phyloP scores from a whole-genome alignment of 1,140 invertebrate species.

The Leptinotarsa texana region DNA sequence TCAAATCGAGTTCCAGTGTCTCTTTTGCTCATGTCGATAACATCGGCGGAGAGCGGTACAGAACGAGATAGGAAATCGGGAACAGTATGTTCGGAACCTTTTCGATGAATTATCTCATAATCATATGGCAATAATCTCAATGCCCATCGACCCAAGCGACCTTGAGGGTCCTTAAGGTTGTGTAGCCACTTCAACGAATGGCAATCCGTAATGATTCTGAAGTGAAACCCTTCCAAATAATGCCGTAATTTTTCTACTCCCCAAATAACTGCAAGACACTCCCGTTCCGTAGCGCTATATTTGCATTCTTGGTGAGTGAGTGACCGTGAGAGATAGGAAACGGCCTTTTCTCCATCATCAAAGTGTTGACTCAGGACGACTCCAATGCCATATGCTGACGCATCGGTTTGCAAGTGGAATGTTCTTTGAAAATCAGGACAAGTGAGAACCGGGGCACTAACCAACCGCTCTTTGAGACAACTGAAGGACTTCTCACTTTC shows the following conservation, averaged over 20 bases:
- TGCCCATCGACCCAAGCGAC: conserved; percentile 56
- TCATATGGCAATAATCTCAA: conserved; percentile 55
- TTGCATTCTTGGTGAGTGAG: conserved; percentile 4
- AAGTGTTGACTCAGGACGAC: conserved; percentile 9
- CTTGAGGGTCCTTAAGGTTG: conserved; percentile 26
- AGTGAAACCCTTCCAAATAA: conserved; percentile 55
- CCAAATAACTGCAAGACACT: conserved; percentile 47
- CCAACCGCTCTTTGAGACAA: conserved; percentile 12
- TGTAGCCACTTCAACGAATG: conserved; percentile 29
- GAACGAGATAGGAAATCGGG: conserved; percentile 36
- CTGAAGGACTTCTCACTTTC: conserved; percentile 43
- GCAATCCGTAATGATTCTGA: conserved; percentile 60
- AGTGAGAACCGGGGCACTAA: neutral
- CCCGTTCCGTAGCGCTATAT: conserved; percentile 37
- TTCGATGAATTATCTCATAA: conserved; percentile 54
- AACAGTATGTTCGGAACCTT: conserved; percentile 43
- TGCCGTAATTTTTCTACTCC: conserved; percentile 53
- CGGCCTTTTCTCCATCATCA: conserved; percentile 12
- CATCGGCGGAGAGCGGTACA: conserved; percentile 14
- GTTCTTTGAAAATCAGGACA: neutral
- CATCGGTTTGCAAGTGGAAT: conserved; percentile 36
- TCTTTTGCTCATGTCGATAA: conserved; percentile 4
- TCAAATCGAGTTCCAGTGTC: conserved; percentile 3
- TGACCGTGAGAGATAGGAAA: conserved; percentile 18
- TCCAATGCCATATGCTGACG: conserved; percentile 38